Evolutionary conservation across 2,113 vertebrate genomes (phyloP).

Genomic region (Pteropus alecto): DNA sequence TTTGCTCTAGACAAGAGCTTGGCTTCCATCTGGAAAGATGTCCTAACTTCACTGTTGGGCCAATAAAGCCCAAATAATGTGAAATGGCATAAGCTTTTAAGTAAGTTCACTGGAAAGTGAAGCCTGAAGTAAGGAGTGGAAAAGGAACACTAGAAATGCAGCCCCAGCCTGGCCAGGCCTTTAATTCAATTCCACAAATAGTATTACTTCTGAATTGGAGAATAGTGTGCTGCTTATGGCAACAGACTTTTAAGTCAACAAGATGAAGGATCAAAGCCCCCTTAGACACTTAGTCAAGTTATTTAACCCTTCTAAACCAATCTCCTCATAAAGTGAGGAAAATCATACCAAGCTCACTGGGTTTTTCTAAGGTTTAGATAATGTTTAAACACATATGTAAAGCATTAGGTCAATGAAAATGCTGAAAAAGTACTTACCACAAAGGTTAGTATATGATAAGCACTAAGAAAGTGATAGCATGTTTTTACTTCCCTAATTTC

Average conservation of each 20-base stretch:
- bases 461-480: not conserved
- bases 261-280: not conserved
- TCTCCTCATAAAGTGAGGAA: not conserved
- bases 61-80: not conserved
- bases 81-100: conserved; percentile 30
- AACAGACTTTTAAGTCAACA: not conserved
- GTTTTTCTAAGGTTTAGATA: not conserved
- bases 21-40: not conserved
- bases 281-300: not conserved
- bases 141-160: not conserved
- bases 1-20: not conserved
- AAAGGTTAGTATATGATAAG: not conserved
- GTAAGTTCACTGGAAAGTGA: not conserved
- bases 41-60: not conserved
- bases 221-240: not conserved
- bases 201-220: not conserved
- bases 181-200: not conserved
- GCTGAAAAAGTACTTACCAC: not conserved
- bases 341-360: not conserved
- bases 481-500: not conserved
- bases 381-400: not conserved
- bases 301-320: not conserved
- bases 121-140: not conserved
- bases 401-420: not conserved
- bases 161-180: not conserved